Evolutionary conservation across 2,113 vertebrate genomes (phyloP).

Genomic region (Crotophaga sulcirostris): DNA sequence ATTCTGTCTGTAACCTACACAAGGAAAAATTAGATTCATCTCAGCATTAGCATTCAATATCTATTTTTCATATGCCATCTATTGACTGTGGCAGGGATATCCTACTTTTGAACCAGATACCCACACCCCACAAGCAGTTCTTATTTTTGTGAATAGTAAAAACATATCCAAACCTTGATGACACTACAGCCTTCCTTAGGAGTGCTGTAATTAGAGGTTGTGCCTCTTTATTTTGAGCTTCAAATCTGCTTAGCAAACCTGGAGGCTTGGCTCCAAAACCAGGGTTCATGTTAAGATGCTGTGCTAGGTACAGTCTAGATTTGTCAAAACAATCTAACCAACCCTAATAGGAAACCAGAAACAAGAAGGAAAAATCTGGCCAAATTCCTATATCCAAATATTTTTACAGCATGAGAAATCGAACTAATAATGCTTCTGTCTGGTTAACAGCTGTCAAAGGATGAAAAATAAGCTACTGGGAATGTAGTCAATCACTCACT

Average conservation of each 20-base stretch:
- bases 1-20: background rate
- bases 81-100: background rate
- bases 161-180: background rate
- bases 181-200: background rate
- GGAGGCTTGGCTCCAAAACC: background rate
- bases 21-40: background rate
- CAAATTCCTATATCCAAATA: conserved; percentile 56
- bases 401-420: conserved; percentile 62
- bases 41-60: background rate
- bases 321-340: conserved; percentile 30
- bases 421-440: conserved; percentile 58
- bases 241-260: conserved; percentile 2
- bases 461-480: conserved; percentile 65
- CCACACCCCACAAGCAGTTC: background rate
- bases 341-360: conserved; percentile 22
- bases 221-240: background rate
- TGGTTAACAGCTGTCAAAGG: conserved; percentile 67
- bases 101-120: background rate
- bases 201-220: background rate
- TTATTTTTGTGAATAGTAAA: background rate
- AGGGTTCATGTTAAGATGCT: background rate
- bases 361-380: conserved; percentile 30
- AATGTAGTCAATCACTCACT: conserved; percentile 61
- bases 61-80: background rate
- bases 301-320: background rate